Evolutionary conservation across 2,113 vertebrate species (phyloP).

Genomic region (Myotis brandtii): DNA sequence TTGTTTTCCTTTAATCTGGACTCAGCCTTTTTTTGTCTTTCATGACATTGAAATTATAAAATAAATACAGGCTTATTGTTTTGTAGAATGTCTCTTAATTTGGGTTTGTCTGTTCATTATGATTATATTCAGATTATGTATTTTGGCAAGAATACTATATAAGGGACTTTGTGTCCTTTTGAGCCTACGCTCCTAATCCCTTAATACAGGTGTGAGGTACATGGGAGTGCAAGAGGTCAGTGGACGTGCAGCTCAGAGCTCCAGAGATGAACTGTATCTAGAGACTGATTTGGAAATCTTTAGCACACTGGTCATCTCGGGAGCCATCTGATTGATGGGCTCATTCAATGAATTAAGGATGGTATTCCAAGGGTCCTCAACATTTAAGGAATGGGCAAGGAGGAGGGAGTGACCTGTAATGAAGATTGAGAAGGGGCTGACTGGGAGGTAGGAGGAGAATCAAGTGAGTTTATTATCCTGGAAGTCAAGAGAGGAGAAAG

Average conservation of each 20-base stretch:
- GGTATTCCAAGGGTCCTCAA: background rate
- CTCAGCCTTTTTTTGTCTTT: constrained; percentile 6
- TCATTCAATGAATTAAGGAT: background rate
- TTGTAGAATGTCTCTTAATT: background rate
- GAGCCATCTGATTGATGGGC: background rate
- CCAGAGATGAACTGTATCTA: background rate
- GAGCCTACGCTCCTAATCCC: background rate
- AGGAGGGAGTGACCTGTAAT: background rate
- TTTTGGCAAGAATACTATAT: constrained; percentile 13
- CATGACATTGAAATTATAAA: constrained; percentile 2
- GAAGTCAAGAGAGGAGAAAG: background rate
- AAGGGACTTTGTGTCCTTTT: background rate
- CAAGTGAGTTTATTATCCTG: background rate
- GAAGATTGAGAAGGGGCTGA: background rate
- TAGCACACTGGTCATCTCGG: background rate
- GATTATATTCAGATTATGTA: background rate
- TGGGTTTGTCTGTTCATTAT: background rate
- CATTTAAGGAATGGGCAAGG: background rate
- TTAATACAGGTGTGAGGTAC: background rate
- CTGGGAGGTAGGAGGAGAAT: background rate
- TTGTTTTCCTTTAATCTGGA: background rate
- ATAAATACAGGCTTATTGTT: background rate
- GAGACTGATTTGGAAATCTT: background rate
- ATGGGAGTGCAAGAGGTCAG: background rate
- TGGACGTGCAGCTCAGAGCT: background rate